phyloP scores from a whole-genome alignment of 1,140 invertebrate species.

The Adoxophyes honmai region DNA sequence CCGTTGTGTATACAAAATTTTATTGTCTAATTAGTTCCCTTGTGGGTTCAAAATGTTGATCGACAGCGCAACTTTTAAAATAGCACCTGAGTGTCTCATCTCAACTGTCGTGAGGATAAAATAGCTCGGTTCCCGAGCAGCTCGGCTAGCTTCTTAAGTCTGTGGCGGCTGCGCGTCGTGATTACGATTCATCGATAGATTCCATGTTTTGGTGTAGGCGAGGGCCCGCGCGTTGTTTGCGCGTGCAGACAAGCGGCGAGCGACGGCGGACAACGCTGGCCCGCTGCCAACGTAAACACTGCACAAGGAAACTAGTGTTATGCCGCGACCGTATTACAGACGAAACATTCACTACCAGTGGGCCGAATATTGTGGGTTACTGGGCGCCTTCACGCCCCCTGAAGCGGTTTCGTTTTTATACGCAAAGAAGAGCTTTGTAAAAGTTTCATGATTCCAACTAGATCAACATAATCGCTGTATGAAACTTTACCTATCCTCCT shows the following conservation, averaged over 20 bases:
- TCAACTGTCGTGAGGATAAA: too few species aligned
- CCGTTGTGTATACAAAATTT: too few species aligned
- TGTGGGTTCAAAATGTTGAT: too few species aligned
- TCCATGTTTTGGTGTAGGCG: conserved; percentile 52
- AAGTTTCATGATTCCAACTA: too few species aligned
- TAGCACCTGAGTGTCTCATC: too few species aligned
- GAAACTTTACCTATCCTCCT: too few species aligned
- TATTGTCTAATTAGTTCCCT: too few species aligned
- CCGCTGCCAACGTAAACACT: conserved; percentile 68
- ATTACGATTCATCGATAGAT: conserved; percentile 48
- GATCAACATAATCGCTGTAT: too few species aligned
- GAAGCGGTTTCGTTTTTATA: too few species aligned
- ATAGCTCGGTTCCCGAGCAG: too few species aligned
- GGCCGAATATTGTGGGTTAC: conserved; percentile 74
- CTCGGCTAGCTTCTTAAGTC: neutral
- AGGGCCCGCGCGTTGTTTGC: conserved; percentile 54
- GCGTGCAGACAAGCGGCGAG: conserved; percentile 48
- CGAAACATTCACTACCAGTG: conserved; percentile 72
- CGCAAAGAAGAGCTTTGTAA: too few species aligned
- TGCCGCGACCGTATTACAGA: conserved; percentile 74
- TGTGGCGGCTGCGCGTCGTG: conserved; percentile 20
- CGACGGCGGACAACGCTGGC: conserved; percentile 68
- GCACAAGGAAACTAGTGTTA: conserved; percentile 75
- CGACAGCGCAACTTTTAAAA: too few species aligned
- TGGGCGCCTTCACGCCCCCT: conserved; percentile 40